Conservation (phyloP, 2,888 invertebrate species). For the Belgica antarctica region DNA sequence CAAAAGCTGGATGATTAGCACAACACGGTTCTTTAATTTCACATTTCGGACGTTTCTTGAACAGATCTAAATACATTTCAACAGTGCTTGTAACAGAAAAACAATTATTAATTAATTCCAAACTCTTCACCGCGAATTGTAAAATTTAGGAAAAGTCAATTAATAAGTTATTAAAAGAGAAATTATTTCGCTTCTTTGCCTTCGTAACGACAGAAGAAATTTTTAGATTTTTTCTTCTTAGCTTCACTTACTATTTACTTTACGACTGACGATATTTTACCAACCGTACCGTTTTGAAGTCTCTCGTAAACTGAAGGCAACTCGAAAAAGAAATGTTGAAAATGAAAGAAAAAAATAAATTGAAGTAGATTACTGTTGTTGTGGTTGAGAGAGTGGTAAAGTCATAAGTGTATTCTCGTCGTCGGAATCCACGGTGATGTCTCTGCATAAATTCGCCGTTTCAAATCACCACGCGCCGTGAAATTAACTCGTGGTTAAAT, state of each 20-base stretch:
- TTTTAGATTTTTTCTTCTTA: constrained; percentile 9
- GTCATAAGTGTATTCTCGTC: constrained; percentile 5
- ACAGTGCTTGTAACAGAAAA: too few species aligned
- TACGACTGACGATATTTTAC: not conserved
- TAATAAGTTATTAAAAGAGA: constrained; percentile 33
- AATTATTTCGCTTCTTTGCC: not conserved
- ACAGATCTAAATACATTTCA: not conserved
- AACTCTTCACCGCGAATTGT: not conserved
- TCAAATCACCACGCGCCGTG: not conserved
- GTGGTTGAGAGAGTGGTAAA: constrained; percentile 32
- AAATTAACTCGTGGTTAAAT: not conserved
- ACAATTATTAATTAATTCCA: constrained; percentile 39
- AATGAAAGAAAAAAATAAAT: constrained; percentile 22
- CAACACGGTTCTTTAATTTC: not conserved
- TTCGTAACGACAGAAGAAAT: constrained; percentile 13
- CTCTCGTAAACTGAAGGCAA: constrained; percentile 42
- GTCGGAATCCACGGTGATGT: not conserved
- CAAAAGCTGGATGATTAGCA: constrained; percentile 5
- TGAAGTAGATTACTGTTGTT: constrained; percentile 22
- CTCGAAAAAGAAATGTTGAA: constrained; percentile 38
- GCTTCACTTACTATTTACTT: constrained; percentile 1
- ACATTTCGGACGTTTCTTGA: not conserved
- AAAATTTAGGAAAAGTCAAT: not conserved
- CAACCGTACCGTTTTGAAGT: constrained; percentile 41
- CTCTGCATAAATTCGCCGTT: not conserved